Percentiles rank a stretch among this genome's conserved stretches.
phyloP scores from a whole-genome alignment of 2,888 invertebrate species.

The Galerucella nymphaeae region DNA sequence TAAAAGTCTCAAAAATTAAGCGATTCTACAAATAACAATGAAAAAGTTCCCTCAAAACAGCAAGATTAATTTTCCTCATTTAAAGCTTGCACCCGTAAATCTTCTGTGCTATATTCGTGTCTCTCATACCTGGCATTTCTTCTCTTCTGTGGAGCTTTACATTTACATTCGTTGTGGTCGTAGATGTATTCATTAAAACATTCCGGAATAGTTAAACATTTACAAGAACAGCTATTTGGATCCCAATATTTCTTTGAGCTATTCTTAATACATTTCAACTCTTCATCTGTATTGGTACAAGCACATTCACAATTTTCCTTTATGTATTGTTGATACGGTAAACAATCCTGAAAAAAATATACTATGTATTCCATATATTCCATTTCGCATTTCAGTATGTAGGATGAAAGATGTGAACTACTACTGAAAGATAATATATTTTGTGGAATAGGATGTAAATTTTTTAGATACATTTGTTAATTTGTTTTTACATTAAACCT shows the following conservation, averaged over 20 bases:
- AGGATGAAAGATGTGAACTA: too few species aligned
- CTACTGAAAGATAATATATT: too few species aligned
- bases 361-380: too few species aligned
- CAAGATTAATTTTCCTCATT: not conserved
- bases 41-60: not conserved
- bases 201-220: conserved; percentile 67
- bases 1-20: too few species aligned
- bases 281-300: conserved; percentile 72
- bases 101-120: not conserved
- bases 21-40: too few species aligned
- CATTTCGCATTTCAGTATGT: too few species aligned
- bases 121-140: conserved; percentile 23
- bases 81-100: not conserved
- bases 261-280: conserved; percentile 69
- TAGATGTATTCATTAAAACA: conserved; percentile 74
- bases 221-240: conserved; percentile 69
- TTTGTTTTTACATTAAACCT: too few species aligned
- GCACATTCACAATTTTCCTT: conserved; percentile 70
- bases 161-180: conserved; percentile 70
- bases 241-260: conserved; percentile 72
- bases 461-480: too few species aligned
- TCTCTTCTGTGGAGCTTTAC: conserved; percentile 57
- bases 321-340: conserved; percentile 69
- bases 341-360: conserved; percentile 68
- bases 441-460: too few species aligned